These are phyloP conservation scores for Pseudomyrmex gracilis DNA, from an alignment of 1,140 invertebrate species.

Conservation along the genomic window DNA sequence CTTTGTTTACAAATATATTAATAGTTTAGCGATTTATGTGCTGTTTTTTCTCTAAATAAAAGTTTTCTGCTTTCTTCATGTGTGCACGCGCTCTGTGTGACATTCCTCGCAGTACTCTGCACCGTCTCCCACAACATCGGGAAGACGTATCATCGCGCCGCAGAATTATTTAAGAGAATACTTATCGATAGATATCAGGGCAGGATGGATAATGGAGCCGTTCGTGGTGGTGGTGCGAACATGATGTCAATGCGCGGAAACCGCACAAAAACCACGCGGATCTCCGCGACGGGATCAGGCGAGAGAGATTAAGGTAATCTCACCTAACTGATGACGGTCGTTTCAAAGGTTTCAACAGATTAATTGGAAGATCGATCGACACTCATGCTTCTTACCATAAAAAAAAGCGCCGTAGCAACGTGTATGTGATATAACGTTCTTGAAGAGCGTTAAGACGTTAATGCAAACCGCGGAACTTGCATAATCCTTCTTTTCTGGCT, in stretches of 20 bases:
- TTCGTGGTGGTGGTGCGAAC: slow-evolving; percentile 39
- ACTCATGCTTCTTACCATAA: slow-evolving; percentile 15
- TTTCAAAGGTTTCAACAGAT: slow-evolving; percentile 83
- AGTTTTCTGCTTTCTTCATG: no score
- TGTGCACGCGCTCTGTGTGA: no score
- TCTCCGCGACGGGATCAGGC: slow-evolving; percentile 5
- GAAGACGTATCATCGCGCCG: slow-evolving; percentile 15
- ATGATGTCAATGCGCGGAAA: slow-evolving; percentile 76
- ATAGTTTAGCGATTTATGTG: no score
- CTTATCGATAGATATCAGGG: slow-evolving; percentile 35
- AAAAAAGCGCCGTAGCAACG: slow-evolving; percentile 38
- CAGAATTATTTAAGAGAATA: slow-evolving; percentile 43
- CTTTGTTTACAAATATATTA: no score
- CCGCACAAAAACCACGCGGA: slow-evolving; percentile 78
- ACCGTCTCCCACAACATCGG: background rate
- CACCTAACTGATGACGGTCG: slow-evolving; percentile 81
- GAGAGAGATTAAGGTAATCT: slow-evolving; percentile 82
- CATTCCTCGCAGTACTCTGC: no score
- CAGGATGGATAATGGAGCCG: background rate
- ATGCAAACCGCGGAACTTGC: background rate
- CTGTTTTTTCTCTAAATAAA: no score
- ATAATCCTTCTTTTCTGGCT: slow-evolving; percentile 16
- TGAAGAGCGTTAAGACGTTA: slow-evolving; percentile 12
- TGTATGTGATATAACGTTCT: background rate
- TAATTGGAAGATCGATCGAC: slow-evolving; percentile 78